phyloP scores from a whole-genome alignment of 2,113 vertebrate genomes.

The Sander vitreus region DNA sequence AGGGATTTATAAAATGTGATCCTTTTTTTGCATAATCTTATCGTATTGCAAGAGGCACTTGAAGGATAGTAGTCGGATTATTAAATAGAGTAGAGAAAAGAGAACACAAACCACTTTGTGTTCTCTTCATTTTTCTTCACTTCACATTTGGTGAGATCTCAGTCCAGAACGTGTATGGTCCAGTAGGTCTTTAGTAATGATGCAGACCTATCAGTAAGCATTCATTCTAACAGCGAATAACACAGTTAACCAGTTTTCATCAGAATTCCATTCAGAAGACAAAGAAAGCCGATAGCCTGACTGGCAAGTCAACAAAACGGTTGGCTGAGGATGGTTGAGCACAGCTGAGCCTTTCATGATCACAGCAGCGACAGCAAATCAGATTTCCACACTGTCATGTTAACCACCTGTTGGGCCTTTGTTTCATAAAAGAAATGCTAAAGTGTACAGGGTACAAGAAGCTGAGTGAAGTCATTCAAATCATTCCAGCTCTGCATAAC shows the following conservation, averaged over 20 bases:
- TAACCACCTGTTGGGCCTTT: conserved; percentile 40
- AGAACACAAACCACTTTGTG: not conserved
- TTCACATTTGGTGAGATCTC: conserved; percentile 6
- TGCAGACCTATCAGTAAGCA: conserved; percentile 1
- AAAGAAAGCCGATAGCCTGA: conserved; percentile 16
- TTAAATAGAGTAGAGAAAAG: not conserved
- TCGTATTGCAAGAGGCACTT: too few species aligned
- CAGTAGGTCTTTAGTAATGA: conserved; percentile 28
- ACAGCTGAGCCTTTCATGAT: conserved; percentile 46
- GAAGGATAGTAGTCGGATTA: not conserved
- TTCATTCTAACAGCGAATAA: conserved; percentile 23
- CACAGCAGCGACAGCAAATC: conserved; percentile 44
- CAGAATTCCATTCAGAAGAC: conserved; percentile 17
- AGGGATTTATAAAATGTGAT: not conserved
- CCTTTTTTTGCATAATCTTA: not conserved
- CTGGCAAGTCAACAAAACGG: conserved; percentile 40
- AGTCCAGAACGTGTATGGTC: conserved; percentile 24
- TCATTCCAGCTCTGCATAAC: not conserved
- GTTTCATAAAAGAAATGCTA: not conserved
- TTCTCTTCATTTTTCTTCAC: not conserved
- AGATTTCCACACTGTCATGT: conserved; percentile 47
- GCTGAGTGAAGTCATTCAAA: conserved; percentile 1
- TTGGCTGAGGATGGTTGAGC: conserved; percentile 32
- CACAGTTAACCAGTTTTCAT: conserved; percentile 9
- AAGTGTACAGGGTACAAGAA: conserved; percentile 2